Conservation (phyloP, 2,797 vertebrate species). For the Potorous gilbertii region DNA sequence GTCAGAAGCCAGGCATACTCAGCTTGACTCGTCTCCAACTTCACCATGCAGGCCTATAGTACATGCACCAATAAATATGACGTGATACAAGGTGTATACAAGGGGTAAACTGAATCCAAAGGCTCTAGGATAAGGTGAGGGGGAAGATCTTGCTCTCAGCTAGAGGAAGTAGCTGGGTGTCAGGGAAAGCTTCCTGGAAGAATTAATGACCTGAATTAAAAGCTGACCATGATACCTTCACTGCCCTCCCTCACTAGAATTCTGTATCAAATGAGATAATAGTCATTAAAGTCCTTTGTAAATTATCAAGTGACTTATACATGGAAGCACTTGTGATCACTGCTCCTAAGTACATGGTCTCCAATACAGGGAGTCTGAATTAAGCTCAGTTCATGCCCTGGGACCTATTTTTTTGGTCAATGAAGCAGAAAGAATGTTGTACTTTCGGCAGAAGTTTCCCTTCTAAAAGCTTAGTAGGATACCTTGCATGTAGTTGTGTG, state of each 20-base stretch:
- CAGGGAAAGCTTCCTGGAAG: background rate
- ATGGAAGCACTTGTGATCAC: background rate
- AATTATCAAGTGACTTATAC: background rate
- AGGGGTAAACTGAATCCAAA: background rate
- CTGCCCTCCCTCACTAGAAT: background rate
- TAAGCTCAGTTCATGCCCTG: background rate
- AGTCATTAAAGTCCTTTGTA: background rate
- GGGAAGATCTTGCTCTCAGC: background rate
- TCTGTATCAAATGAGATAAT: background rate
- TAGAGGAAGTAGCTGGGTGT: background rate
- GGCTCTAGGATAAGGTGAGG: background rate
- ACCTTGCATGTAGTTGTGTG: background rate
- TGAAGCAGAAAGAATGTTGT: background rate
- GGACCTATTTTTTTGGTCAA: background rate
- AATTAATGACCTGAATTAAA: background rate
- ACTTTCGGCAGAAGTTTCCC: background rate
- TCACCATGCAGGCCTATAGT: background rate
- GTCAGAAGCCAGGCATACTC: background rate
- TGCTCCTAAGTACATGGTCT: background rate
- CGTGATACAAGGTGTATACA: background rate
- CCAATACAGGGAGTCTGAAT: background rate
- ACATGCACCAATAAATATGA: background rate
- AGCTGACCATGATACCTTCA: background rate
- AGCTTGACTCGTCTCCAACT: background rate
- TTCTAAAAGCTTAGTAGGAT: background rate